phyloP scores from a whole-genome alignment of 2,797 vertebrate genomes.

The Holocentrus rufus region DNA sequence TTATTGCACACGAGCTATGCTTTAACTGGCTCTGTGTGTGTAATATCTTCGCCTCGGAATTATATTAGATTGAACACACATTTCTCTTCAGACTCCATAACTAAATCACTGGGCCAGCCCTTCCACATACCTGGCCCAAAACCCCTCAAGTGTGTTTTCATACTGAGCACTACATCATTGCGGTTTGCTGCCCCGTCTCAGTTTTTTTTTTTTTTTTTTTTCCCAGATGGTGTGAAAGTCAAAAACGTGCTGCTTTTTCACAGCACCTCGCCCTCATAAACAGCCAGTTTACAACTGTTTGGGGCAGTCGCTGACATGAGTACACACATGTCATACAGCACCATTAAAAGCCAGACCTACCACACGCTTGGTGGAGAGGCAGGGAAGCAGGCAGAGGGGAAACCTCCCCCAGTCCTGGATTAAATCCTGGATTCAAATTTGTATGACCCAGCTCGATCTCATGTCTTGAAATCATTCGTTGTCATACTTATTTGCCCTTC shows the following conservation, averaged over 20 bases:
- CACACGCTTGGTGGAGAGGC: conserved; percentile 47
- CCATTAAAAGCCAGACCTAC: conserved; percentile 78
- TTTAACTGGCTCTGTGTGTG: not conserved
- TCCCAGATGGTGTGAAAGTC: conserved; percentile 74
- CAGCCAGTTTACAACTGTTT: conserved; percentile 81
- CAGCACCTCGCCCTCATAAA: conserved; percentile 75
- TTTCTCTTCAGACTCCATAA: conserved; percentile 23
- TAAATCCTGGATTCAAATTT: conserved; percentile 44
- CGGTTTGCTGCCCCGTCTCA: conserved; percentile 9
- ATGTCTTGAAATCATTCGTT: too few relatives aligned
- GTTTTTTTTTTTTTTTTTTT: conserved; percentile 18
- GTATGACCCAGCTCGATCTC: conserved; percentile 32
- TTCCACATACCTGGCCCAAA: conserved; percentile 26
- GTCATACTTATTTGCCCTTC: too few relatives aligned
- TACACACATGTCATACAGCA: conserved; percentile 74
- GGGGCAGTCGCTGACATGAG: conserved; percentile 76
- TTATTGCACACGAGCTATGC: conserved; percentile 7
- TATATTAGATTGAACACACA: conserved; percentile 16
- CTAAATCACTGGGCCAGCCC: conserved; percentile 27
- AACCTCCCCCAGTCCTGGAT: conserved; percentile 58
- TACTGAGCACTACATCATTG: conserved; percentile 33
- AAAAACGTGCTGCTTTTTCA: conserved; percentile 66
- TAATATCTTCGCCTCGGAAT: conserved; percentile 6
- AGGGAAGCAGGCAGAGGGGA: conserved; percentile 30
- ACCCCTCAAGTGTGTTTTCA: conserved; percentile 51